These are phyloP conservation scores for Diabrotica virgifera DNA, from an alignment of 1,140 invertebrate species.

Conservation along the genomic window DNA sequence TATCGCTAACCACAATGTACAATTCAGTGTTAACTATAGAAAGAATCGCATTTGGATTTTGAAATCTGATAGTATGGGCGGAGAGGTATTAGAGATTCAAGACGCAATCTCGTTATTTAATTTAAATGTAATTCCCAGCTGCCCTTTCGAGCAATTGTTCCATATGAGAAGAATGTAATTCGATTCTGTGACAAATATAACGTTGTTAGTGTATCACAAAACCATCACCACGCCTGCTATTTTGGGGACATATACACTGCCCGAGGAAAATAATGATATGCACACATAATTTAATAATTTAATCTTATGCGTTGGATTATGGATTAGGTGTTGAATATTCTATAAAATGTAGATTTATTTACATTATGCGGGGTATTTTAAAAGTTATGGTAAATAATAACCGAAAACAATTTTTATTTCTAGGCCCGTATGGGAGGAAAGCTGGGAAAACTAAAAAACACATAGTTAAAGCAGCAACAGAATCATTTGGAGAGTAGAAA, in stretches of 20 bases:
- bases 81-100: slow-evolving; percentile 7
- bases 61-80: slow-evolving; percentile 9
- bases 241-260: neutral
- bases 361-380: too few species aligned
- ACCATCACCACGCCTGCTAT: slow-evolving; percentile 5
- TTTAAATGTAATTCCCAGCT: slow-evolving; percentile 20
- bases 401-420: too few species aligned
- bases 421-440: too few species aligned
- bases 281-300: too few species aligned
- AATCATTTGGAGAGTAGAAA: too few species aligned
- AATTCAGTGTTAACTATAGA: slow-evolving; percentile 6
- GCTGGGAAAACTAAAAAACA: too few species aligned
- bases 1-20: slow-evolving; percentile 1
- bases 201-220: slow-evolving; percentile 17
- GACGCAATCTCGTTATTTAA: slow-evolving; percentile 15
- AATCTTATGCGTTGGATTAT: too few species aligned
- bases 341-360: too few species aligned
- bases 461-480: too few species aligned
- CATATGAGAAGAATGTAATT: slow-evolving; percentile 13
- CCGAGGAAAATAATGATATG: too few species aligned
- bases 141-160: slow-evolving; percentile 10
- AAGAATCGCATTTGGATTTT: slow-evolving; percentile 5
- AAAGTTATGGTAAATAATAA: too few species aligned
- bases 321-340: too few species aligned
- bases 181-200: slow-evolving; percentile 19